Evolutionary conservation across 2,113 vertebrate genomes (phyloP).

Genomic region (Ranitomeya variabilis): DNA sequence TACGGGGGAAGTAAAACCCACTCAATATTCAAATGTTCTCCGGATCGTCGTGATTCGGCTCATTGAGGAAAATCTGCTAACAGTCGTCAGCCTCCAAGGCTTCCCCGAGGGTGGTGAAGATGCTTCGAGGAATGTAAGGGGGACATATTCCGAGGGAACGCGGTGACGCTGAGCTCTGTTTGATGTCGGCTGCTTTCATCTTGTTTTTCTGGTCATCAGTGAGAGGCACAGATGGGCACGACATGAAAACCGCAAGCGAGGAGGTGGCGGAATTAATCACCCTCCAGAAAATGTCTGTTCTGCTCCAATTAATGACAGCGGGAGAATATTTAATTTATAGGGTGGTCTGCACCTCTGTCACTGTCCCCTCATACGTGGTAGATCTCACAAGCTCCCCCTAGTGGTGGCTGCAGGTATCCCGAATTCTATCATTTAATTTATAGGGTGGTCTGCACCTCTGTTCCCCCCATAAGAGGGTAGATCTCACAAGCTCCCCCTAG

Average conservation of each 20-base stretch:
- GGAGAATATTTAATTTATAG: not conserved
- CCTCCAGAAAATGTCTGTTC: not conserved
- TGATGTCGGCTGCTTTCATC: conserved; percentile 20
- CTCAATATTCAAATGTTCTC: not conserved
- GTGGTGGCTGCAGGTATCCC: too few species aligned
- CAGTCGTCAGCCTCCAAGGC: not conserved
- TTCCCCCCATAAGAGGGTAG: too few species aligned
- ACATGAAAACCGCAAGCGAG: conserved; percentile 17
- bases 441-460: too few species aligned
- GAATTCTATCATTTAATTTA: too few species aligned
- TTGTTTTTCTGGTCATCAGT: conserved; percentile 16
- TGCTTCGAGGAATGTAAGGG: not conserved
- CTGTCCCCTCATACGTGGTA: not conserved
- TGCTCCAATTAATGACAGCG: too few species aligned
- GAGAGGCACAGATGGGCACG: conserved; percentile 13
- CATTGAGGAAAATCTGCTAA: not conserved
- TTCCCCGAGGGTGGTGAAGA: not conserved
- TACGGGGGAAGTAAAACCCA: not conserved
- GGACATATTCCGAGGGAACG: not conserved
- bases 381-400: too few species aligned
- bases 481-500: too few species aligned
- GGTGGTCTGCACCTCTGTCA: not conserved
- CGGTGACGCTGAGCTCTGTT: not conserved
- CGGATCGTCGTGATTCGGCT: not conserved
- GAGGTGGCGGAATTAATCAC: not conserved